A percentile compares a stretch with the other conserved stretches of the same genome.
Evolutionary conservation across 2,888 invertebrate species (phyloP).

Genomic region (Eucera pruinosa): DNA sequence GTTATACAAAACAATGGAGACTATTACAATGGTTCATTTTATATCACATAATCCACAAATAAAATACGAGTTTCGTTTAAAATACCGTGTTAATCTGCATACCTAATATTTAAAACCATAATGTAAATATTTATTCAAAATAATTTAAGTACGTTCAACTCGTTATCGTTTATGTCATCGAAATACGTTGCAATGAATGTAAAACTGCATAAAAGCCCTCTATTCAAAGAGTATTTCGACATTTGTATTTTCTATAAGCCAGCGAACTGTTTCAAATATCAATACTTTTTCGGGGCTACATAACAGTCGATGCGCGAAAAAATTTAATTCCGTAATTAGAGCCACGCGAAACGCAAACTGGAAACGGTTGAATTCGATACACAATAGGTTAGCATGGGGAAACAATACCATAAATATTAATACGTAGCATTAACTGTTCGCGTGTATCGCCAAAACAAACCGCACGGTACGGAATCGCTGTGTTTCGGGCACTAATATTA

Average conservation of each 20-base stretch:
- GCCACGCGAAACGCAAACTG: slow-evolving; percentile 15
- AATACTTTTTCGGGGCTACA: background rate
- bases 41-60: no score
- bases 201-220: background rate
- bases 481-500: slow-evolving; percentile 46
- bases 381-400: slow-evolving; percentile 29
- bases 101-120: no score
- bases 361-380: slow-evolving; percentile 22
- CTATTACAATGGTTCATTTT: no score
- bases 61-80: no score
- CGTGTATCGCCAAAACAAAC: slow-evolving; percentile 40
- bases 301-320: background rate
- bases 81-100: no score
- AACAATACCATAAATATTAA: slow-evolving; percentile 58
- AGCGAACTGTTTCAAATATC: background rate
- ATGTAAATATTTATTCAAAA: no score
- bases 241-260: background rate
- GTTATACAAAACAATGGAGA: no score
- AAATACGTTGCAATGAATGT: background rate
- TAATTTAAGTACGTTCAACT: no score
- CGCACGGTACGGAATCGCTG: slow-evolving; percentile 20
- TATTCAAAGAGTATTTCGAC: background rate
- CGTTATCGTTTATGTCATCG: no score
- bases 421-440: slow-evolving; percentile 43
- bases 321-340: slow-evolving; percentile 47